phyloP scores from a whole-genome alignment of 2,797 vertebrate species.

The Poecilia wingei region DNA sequence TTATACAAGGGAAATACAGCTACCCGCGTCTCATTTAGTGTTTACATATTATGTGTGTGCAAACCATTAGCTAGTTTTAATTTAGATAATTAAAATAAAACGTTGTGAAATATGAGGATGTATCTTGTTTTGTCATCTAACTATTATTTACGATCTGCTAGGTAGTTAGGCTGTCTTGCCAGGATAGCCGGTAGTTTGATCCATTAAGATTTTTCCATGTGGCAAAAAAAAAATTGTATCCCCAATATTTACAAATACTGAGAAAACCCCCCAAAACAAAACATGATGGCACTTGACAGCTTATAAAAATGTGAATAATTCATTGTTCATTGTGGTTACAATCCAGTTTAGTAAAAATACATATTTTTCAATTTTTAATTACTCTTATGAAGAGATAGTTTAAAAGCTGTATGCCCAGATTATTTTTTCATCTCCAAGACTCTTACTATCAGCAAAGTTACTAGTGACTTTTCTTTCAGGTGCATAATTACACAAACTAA shows the following conservation, averaged over 20 bases:
- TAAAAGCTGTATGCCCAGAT: not conserved
- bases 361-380: not conserved
- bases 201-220: not conserved
- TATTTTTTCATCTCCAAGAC: not conserved
- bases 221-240: not conserved
- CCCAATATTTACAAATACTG: not conserved
- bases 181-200: not conserved
- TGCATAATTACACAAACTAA: not conserved
- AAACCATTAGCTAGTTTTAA: not conserved
- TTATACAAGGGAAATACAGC: conserved; percentile 4
- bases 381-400: not conserved
- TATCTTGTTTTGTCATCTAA: not conserved
- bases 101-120: too few species aligned
- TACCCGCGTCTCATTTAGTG: not conserved
- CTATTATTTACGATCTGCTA: not conserved
- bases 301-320: not conserved
- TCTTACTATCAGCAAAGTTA: not conserved
- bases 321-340: not conserved
- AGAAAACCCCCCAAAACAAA: not conserved
- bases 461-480: not conserved
- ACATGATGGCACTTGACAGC: not conserved
- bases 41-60: not conserved
- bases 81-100: not conserved
- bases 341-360: not conserved
- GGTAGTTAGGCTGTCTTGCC: not conserved